Evolutionary conservation across 2,888 invertebrate species (phyloP), one percentile per base, ranked within the genome.

Genomic region (Tuberolachnus salignus): DNA sequence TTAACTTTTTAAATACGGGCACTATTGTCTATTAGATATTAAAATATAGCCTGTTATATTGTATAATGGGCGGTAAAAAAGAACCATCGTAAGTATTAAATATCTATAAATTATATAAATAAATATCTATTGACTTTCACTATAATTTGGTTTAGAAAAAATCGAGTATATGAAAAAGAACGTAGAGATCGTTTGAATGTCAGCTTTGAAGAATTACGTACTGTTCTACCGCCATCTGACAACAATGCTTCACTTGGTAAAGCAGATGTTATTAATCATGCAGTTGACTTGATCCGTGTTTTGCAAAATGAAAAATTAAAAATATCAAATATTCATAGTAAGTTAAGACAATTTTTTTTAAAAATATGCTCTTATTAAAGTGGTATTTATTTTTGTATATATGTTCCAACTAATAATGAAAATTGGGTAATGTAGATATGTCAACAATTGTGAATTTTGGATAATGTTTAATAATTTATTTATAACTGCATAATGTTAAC

Each of bases 201-300:
- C 61, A 83, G 84, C 19, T 86, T 86, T 82, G 83, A 83, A 66
- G 83, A 85, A 72, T 82, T 86, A 71, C 84, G 83, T 44, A 84
- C 83, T 75, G 82, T 85, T 21, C 82, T 86, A 23, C 86, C 86
- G n/a, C 83, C 84, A 73, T 84, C 85, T 81, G 85, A 85, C 82
- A 83, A 84, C 2, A 81, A 83, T 3, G 70, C 82, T 2, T 80
- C 82, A 9, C 73, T 83, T 3, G 83, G 83, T 67, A 85, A 84
- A 82, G 81, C 83, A n/a, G 84, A 84, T 57, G 83, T 84, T 34
- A 81, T 85, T 11, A 82, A 82, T 61, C 83, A 83, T 80, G 83
- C 85, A 26, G 82, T 83, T 61, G 82, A 82, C 42, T 84, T 83
- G 80, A 84, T 85, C 21, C 81, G 82, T 53, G 81, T 83, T 21